Evolutionary conservation across 2,888 invertebrate species (phyloP).

Genomic region (Tillus elongatus): DNA sequence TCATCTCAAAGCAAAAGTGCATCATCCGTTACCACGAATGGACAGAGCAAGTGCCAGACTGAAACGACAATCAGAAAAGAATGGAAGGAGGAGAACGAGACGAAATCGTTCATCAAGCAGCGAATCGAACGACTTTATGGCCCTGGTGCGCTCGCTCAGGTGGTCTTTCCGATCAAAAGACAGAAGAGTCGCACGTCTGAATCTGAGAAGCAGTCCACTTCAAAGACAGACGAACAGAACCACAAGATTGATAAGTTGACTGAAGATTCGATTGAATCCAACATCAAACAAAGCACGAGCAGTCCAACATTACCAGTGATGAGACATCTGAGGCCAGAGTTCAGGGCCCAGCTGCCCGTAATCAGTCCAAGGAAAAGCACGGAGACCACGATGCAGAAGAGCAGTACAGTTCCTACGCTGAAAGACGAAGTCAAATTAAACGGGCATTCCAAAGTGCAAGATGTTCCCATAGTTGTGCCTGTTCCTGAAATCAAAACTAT

Average conservation of each 20-base stretch:
- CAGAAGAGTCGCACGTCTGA: constrained; percentile 41
- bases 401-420: constrained; percentile 35
- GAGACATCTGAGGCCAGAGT: constrained; percentile 75
- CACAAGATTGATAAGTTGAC: constrained; percentile 27
- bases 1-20: constrained; percentile 22
- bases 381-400: constrained; percentile 33
- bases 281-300: constrained; percentile 39
- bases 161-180: constrained; percentile 64
- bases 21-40: constrained; percentile 21
- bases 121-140: constrained; percentile 82
- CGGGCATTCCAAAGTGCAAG: constrained; percentile 25
- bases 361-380: constrained; percentile 50
- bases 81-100: constrained; percentile 40
- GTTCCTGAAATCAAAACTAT: constrained; percentile 11
- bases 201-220: constrained; percentile 19
- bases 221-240: constrained; percentile 22
- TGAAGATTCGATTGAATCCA: constrained; percentile 28
- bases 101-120: constrained; percentile 77
- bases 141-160: constrained; percentile 76
- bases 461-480: neutral
- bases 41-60: constrained; percentile 29
- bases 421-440: constrained; percentile 33
- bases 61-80: constrained; percentile 28
- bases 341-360: constrained; percentile 72
- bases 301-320: constrained; percentile 61